Evolutionary conservation across 2,797 vertebrate species (phyloP), one percentile per base, ranked within the genome.

Genomic region (Myotis daubentonii): DNA sequence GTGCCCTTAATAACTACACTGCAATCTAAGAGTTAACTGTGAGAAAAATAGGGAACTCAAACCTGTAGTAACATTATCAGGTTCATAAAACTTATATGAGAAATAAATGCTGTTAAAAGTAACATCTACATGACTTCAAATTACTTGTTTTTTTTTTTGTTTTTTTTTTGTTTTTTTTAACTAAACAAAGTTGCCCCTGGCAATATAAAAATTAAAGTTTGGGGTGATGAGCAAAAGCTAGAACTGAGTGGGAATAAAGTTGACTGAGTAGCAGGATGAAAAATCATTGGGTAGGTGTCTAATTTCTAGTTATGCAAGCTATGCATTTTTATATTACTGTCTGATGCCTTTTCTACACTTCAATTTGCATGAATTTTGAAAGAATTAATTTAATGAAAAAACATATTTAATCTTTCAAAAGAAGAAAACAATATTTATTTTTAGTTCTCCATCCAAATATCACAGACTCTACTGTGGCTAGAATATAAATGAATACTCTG

Each of bases 401-500:
- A 17, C 51, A 38, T 91, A 62, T 93, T 97, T 95, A 97, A 91
- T 86, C 82, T 96, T 91, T 94, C 89, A 87, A 71, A 94, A 47
- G 30, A 47, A 84, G 49, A 38, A 84, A 96, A 97, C 60, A 71
- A 70, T 72, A 66, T 89, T 94, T 94, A 60, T 92, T 94, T 97
- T 94, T 93, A 81, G 95, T 96, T 76, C n/a, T 92, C 74, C 36
- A 91, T 92, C 85, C 22, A 92, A 92, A 84, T 88, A 96, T 86
- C 91, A 94, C 55, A 87, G 92, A 88, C 60, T 68, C 51, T 92
- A 75, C 49, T 84, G 83, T 36, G 70, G 44, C 80, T 95, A 89
- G 95, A 95, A 86, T 95, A 28, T 92, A 89, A 92, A 94, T 97
- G 60, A 91, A 94, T 94, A 87, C 38, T 89, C 93, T 89, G 91